Percentiles rank a stretch among this genome's conserved stretches.
Evolutionary conservation across 2,888 invertebrate genomes (phyloP).

Genomic region (Callosobruchus maculatus): DNA sequence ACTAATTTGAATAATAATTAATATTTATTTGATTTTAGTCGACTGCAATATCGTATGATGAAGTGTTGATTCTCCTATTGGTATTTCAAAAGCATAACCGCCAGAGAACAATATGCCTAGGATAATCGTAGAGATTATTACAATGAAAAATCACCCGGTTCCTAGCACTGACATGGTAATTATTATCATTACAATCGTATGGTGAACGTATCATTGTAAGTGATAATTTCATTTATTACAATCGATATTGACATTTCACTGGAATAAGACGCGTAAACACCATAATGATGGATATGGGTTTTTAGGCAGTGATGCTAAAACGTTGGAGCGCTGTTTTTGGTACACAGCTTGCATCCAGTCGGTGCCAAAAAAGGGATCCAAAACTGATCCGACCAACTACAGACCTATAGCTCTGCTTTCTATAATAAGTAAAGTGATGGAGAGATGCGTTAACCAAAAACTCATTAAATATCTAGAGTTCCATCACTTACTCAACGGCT

Average conservation of each 20-base stretch:
- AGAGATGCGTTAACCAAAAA: no score
- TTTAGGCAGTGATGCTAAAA: no score
- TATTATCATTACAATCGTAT: background rate
- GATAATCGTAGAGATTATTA: background rate
- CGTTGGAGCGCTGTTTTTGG: no score
- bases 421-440: no score
- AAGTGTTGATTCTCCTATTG: background rate
- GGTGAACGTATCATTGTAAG: background rate
- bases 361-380: no score
- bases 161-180: background rate
- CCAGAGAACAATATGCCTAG: background rate
- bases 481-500: no score
- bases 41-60: background rate
- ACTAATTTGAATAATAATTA: background rate
- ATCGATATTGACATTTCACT: background rate
- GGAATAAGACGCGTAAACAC: background rate
- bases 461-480: no score
- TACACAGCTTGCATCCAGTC: no score
- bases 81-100: background rate
- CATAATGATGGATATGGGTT: no score
- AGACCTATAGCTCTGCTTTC: no score
- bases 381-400: no score
- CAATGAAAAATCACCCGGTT: background rate
- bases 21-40: background rate
- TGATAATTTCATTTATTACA: background rate